Evolutionary conservation across 2,888 invertebrate species (phyloP).

Genomic region (Ormia ochracea): DNA sequence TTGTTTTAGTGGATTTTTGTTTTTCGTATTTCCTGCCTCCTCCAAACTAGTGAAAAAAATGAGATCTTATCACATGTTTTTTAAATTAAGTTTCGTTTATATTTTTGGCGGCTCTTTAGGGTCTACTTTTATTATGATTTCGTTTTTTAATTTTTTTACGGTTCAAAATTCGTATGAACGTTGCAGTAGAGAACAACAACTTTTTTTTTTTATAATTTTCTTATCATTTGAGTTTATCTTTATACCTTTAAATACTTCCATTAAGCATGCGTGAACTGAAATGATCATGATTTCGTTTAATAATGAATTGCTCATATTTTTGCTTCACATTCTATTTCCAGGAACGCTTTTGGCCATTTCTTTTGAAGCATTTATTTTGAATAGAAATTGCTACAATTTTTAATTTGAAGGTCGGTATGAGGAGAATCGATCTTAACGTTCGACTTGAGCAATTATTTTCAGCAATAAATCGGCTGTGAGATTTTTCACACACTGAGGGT

Average conservation of each 20-base stretch:
- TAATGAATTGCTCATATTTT: slow-evolving; percentile 17
- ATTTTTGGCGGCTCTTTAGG: slow-evolving; percentile 56
- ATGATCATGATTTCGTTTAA: slow-evolving; percentile 27
- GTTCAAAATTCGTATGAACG: neutral
- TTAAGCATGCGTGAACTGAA: slow-evolving; percentile 30
- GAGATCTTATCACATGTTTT: slow-evolving; percentile 51
- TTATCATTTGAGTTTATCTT: slow-evolving; percentile 47
- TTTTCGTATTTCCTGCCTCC: slow-evolving; percentile 28
- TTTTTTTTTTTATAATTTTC: slow-evolving; percentile 21
- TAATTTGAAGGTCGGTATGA: no score
- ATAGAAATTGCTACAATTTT: neutral
- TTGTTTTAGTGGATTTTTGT: slow-evolving; percentile 15
- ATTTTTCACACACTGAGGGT: no score
- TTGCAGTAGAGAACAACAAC: slow-evolving; percentile 33
- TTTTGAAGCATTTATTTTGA: neutral
- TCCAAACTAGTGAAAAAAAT: slow-evolving; percentile 7
- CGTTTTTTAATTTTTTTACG: no score
- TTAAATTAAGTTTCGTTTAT: slow-evolving; percentile 45
- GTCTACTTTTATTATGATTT: slow-evolving; percentile 28
- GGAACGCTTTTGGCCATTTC: neutral
- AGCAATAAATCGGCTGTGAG: no score
- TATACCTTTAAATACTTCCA: slow-evolving; percentile 47
- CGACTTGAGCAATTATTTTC: no score
- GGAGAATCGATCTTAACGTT: no score
- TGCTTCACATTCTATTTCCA: neutral